Evolutionary conservation across 1,140 invertebrate species (phyloP).

Genomic region (Aphelenchoides fujianensis): DNA sequence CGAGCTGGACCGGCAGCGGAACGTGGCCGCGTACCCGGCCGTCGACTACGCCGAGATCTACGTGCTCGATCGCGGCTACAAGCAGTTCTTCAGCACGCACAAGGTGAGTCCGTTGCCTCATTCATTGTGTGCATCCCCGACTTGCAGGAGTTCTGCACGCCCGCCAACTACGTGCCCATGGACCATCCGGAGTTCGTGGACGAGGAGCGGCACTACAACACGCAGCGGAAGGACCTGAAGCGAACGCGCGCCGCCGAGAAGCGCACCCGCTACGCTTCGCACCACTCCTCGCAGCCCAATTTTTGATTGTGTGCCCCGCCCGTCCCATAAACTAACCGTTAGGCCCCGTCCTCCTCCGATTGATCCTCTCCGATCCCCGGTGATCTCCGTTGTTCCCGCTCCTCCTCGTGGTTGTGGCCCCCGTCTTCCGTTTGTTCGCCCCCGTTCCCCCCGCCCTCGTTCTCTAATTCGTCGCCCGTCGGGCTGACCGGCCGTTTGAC

Average conservation of each 20-base stretch:
- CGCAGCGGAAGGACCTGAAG: background rate
- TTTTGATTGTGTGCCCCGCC: background rate
- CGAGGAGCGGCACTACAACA: background rate
- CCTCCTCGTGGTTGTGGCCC: no score
- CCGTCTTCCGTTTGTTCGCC: no score
- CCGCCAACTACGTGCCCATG: background rate
- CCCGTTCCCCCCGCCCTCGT: no score
- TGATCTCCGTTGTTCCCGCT: no score
- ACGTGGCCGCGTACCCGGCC: constrained; percentile 79
- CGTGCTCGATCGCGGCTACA: constrained; percentile 87
- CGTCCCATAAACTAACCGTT: constrained; percentile 5
- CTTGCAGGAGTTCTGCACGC: background rate
- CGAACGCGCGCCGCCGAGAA: background rate
- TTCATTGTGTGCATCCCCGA: background rate
- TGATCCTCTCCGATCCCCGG: no score
- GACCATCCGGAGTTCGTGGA: background rate
- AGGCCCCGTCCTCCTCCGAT: background rate
- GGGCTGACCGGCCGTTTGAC: no score
- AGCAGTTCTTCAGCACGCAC: constrained; percentile 72
- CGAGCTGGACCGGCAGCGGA: constrained; percentile 75
- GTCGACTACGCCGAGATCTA: constrained; percentile 91
- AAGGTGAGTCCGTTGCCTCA: constrained; percentile 6
- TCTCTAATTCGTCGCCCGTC: no score
- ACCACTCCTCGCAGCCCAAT: background rate
- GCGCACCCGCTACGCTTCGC: background rate